Evolutionary conservation across 2,113 vertebrate species (phyloP), one percentile per base, ranked within the genome.

Genomic region (human (Homo sapiens)): DNA sequence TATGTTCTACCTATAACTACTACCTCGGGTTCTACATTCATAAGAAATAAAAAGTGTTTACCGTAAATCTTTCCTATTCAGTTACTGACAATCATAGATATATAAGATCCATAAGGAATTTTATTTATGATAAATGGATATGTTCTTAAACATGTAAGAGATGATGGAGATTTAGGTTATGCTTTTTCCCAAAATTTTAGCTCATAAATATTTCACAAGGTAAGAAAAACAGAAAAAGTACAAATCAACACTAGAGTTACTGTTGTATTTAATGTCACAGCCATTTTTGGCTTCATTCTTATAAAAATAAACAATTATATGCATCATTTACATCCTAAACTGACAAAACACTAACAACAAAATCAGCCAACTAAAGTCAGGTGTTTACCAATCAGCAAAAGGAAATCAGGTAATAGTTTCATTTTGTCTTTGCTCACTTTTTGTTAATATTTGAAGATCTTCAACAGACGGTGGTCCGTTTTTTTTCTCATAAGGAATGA

Each of bases 401-500:
- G 35, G 78, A 92, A 86, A 87, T 9, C 83, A 70, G 25, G 40
- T 18, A 89, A 70, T 0, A 48, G 66, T 95, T 90, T 10, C 80
- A 52, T 50, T 95, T 85, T 59, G 17, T 90, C 64, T 88, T 91
- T 96, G 98, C 99, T 99, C 95, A 99, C 99, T 99, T 99, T 99
- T 99, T 95, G 99, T 99, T 98, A 99, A 98, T 93, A 99, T 99
- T 85, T 99, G 99, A 96, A 99, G 99, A 98, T 99, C 99, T 98
- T 99, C 99, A 84, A 99, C 99, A 61, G 99, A 99, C 0, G 99
- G 99, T 2, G 99, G 98, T 73, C 99, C 99, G 14, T 98, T 99
- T 98, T 99, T 99, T 98, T 99, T 99, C 98, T 99, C 99, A 70
- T 99, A 99, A 52, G 99, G 99, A 98, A 99, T 99, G 75, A 99